phyloP scores from a whole-genome alignment of 1,140 invertebrate species.

The Drosophila seguyi region DNA sequence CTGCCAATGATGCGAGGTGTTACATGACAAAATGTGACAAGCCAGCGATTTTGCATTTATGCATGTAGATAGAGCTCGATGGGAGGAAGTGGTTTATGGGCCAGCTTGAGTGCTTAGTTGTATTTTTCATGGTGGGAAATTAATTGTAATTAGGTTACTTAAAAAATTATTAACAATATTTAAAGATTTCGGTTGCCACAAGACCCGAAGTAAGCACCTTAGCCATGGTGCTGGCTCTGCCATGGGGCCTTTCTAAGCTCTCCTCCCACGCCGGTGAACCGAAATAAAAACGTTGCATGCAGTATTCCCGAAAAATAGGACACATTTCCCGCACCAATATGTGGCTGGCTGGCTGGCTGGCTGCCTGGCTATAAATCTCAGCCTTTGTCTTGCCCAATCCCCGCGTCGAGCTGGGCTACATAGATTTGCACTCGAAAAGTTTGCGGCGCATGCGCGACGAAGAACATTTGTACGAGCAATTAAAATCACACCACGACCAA shows the following conservation, averaged over 20 bases:
- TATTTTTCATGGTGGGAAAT: too few relatives aligned
- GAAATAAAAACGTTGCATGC: constrained; percentile 49
- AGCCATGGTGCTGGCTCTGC: not conserved
- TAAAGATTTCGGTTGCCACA: not conserved
- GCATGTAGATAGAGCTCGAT: constrained; percentile 18
- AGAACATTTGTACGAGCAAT: constrained; percentile 79
- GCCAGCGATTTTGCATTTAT: constrained; percentile 32
- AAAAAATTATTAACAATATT: not conserved
- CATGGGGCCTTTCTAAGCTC: constrained; percentile 16
- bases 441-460: constrained; percentile 56
- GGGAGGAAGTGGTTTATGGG: constrained; percentile 3
- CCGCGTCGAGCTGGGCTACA: constrained; percentile 51
- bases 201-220: not conserved
- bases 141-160: constrained; percentile 10
- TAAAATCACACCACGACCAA: constrained; percentile 79
- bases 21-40: constrained; percentile 37
- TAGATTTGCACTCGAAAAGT: constrained; percentile 72
- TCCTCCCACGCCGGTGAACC: constrained; percentile 33
- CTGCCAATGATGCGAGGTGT: constrained; percentile 50
- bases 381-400: constrained; percentile 53
- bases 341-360: constrained; percentile 26
- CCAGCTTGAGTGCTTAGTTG: not conserved
- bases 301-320: constrained; percentile 22
- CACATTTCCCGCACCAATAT: constrained; percentile 43
- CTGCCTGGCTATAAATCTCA: constrained; percentile 51